phyloP scores from a whole-genome alignment of 2,113 vertebrate species.

The Pagrus major region DNA sequence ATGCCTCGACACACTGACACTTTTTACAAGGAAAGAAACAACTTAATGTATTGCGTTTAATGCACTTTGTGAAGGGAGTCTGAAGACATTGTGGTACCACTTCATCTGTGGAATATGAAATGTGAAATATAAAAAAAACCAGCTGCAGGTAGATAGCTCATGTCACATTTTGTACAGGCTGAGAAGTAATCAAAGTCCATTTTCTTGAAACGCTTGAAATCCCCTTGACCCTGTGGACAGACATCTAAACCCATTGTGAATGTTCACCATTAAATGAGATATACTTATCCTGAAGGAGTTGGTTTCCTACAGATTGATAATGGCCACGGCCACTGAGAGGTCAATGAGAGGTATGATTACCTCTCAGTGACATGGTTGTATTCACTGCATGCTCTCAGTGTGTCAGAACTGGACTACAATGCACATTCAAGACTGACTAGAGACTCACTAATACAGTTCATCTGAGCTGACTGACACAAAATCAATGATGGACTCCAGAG shows the following conservation, averaged over 20 bases:
- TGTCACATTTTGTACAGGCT: background rate
- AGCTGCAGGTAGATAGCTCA: background rate
- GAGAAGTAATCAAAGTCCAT: conserved; percentile 28
- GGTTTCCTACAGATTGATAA: conserved; percentile 11
- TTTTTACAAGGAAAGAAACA: no score
- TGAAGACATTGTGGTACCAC: no score
- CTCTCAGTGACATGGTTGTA: no score
- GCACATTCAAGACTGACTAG: background rate
- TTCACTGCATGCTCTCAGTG: conserved; percentile 4
- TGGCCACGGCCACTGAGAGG: background rate
- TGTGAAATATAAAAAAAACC: background rate
- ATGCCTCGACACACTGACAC: no score
- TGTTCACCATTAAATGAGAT: conserved; percentile 43
- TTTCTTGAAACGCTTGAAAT: conserved; percentile 36
- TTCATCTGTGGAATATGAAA: no score
- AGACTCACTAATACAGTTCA: background rate
- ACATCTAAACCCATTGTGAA: conserved; percentile 14
- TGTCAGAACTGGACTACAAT: conserved; percentile 1
- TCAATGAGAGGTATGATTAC: conserved; percentile 1
- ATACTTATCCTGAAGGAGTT: background rate
- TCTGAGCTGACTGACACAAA: background rate
- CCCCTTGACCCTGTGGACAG: conserved; percentile 1
- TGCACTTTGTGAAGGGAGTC: no score
- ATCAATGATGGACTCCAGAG: background rate
- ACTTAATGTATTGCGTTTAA: no score